Evolutionary conservation across 2,797 vertebrate species (phyloP).

Genomic region (Pipistrellus pipistrellus): DNA sequence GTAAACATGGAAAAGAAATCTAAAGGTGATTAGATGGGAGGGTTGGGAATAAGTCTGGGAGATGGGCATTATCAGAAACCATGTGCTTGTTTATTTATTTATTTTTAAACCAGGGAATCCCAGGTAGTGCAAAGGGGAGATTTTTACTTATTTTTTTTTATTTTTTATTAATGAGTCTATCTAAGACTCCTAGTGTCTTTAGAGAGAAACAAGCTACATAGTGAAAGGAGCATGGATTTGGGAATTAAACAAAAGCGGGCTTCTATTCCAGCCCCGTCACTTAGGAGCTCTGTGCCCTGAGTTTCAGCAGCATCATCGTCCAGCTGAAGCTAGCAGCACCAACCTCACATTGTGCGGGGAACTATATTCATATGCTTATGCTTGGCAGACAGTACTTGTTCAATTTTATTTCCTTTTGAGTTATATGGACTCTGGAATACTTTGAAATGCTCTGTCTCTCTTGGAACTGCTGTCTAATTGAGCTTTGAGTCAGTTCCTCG

Average conservation of each 20-base stretch:
- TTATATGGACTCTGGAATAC: background rate
- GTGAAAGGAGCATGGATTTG: background rate
- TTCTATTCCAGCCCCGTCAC: background rate
- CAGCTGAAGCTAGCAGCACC: background rate
- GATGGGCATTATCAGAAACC: background rate
- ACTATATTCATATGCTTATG: background rate
- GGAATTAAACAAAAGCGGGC: background rate
- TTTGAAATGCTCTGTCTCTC: background rate
- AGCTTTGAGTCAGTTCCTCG: slow-evolving; percentile 31
- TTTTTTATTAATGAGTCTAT: background rate
- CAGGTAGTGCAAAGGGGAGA: background rate
- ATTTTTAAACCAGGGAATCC: slow-evolving; percentile 19
- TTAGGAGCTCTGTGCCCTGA: background rate
- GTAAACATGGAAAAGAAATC: background rate
- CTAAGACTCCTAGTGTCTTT: background rate
- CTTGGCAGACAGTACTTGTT: background rate
- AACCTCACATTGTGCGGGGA: background rate
- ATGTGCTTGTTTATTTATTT: background rate
- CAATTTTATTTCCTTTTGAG: slow-evolving; percentile 44
- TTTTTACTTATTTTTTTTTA: background rate
- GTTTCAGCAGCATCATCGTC: background rate
- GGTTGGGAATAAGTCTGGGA: slow-evolving; percentile 17
- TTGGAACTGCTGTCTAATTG: background rate
- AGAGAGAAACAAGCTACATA: background rate
- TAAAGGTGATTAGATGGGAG: background rate